Percentiles rank a stretch among this genome's conserved stretches.
Conservation (phyloP, 2,888 invertebrate genomes). For the Apomyelois bistriatella region DNA sequence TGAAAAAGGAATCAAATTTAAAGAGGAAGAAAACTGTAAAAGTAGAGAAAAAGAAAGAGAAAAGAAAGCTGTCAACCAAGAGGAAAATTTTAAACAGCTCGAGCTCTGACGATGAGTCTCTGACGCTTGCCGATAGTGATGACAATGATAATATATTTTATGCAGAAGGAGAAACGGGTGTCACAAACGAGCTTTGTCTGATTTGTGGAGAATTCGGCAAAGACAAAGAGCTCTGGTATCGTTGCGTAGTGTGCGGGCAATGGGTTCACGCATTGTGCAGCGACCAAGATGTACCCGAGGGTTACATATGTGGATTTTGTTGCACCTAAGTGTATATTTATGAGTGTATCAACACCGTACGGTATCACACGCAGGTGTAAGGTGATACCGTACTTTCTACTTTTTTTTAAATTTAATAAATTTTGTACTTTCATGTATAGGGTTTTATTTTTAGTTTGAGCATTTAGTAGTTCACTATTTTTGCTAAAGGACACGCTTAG, state of each 20-base stretch:
- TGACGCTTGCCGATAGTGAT: constrained; percentile 19
- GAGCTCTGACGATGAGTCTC: not conserved
- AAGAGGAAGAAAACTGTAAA: not conserved
- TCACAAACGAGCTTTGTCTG: constrained; percentile 18
- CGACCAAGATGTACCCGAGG: constrained; percentile 31
- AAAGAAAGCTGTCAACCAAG: not conserved
- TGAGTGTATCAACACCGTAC: constrained; percentile 1
- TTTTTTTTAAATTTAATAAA: not conserved
- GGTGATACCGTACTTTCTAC: constrained; percentile 9
- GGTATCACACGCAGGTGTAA: constrained; percentile 15
- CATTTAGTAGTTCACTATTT: not conserved
- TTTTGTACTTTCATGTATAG: not conserved
- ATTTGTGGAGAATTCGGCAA: constrained; percentile 30
- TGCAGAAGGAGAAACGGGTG: constrained; percentile 21
- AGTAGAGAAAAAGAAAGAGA: not conserved
- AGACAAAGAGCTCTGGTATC: constrained; percentile 31
- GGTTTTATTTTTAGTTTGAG: not conserved
- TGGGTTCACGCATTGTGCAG: constrained; percentile 34
- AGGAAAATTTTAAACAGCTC: not conserved
- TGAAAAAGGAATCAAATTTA: not conserved
- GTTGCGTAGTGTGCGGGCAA: constrained; percentile 29
- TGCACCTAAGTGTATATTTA: not conserved
- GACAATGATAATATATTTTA: constrained; percentile 24
- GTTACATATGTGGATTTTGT: constrained; percentile 32
- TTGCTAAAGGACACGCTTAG: constrained; percentile 4